These are phyloP conservation scores for Hemicordylus capensis DNA, from an alignment of 2,113 vertebrate genomes.

Conservation along the genomic window DNA sequence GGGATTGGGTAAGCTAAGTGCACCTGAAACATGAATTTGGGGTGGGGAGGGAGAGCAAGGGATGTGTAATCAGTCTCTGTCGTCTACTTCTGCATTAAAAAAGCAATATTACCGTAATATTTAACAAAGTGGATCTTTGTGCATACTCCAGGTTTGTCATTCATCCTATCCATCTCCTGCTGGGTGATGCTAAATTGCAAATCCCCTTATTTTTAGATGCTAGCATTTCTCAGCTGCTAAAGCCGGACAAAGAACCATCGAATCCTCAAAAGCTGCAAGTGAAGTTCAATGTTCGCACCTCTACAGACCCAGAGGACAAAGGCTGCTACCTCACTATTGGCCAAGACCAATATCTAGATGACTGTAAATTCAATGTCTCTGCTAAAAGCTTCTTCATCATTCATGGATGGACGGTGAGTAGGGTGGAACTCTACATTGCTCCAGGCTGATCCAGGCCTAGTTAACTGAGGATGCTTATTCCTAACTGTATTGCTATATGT, in stretches of 20 bases:
- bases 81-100: no score
- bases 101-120: no score
- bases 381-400: constrained; percentile 93
- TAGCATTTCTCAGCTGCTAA: not conserved
- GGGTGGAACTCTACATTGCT: accelerated
- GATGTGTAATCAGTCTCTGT: not conserved
- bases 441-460: accelerated
- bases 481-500: not conserved
- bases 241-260: constrained; percentile 1
- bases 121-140: no score
- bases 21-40: not conserved
- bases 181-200: not conserved
- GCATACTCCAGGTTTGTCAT: not conserved
- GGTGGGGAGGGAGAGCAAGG: not conserved
- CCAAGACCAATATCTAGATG: constrained; percentile 66
- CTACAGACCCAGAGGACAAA: constrained; percentile 74
- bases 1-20: not conserved
- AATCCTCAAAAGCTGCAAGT: constrained; percentile 45
- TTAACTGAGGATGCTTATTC: accelerated
- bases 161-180: not conserved
- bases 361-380: constrained; percentile 88
- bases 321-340: constrained; percentile 81
- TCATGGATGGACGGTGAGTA: constrained; percentile 93
- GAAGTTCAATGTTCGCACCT: constrained; percentile 82
- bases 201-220: constrained; percentile 52